Base-by-base conservation (phyloP, 1,140 invertebrate genomes). In the Cephus cinctus region DNA sequence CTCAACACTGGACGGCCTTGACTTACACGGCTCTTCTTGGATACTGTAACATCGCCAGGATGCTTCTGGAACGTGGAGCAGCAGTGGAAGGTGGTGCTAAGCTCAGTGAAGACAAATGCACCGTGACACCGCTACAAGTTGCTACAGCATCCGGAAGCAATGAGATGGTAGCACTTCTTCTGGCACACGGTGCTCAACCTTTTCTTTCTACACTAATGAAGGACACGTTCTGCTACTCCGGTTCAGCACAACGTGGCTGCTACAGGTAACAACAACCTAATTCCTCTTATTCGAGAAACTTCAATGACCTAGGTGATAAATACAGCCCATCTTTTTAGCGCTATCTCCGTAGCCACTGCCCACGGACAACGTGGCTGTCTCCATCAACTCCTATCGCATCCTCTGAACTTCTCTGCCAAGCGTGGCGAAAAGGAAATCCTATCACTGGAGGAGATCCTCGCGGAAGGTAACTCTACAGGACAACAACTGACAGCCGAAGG, bases 381-480 rank as follows among this genome's bases (percentile, higher is more conserved):
- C 5, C 86, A 90, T 50, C 88, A 90, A 63, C 73, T 93, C 2
- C 73, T 94, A 15, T 85, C 88, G 0, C 88, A 91, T 63, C 90
- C 88, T 2, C 76, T 88, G 3, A 80, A 80, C 46, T 75, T 79
- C 47, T 77, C 74, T 4, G 78, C 82, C 0, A 82, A 86, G 4
- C 76, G 77, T 15, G 81, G 77, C 2, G 81, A 83, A 22, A 81
- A 86, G 43, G 88, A 92, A 62, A 88, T 94, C 12, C 77, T 95
- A 9, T 92, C 89, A 0, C 76, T 94, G 36, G 92, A 94, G 68
- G 92, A 95, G 69, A 94, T 94, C 69, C 77, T 95, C 21, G 92
- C 92, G 1, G 92, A 95, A 75, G 90, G 90, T 16, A 79, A 67
- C 34, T 59, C 59, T 21, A 56, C 53, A 44, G 11, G 22, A 44